Conservation (phyloP, 2,113 vertebrate genomes). For the Pseudorasbora parva region DNA sequence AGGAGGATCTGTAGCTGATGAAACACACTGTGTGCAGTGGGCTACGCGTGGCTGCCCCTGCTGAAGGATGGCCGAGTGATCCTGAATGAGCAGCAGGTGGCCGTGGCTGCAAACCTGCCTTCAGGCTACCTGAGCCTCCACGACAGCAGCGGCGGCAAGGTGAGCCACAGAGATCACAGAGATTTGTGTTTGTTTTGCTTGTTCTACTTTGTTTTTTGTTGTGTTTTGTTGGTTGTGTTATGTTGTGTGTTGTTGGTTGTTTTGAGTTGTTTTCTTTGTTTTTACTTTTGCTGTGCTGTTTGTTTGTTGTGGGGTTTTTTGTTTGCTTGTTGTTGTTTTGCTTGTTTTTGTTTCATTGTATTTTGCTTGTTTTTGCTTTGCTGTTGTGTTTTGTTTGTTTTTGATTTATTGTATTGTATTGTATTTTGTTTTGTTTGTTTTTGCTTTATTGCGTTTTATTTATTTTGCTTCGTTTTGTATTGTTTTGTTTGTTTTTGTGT, state of each 20-base stretch:
- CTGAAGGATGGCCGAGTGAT: slow-evolving; percentile 93
- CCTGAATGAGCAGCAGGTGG: slow-evolving; percentile 87
- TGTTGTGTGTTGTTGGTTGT: neutral
- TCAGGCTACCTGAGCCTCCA: slow-evolving; percentile 89
- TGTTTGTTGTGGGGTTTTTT: too few species aligned
- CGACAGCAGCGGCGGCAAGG: slow-evolving; percentile 85
- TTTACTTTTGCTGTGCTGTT: too few species aligned
- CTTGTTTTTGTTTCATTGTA: too few species aligned
- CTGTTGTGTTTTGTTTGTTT: neutral
- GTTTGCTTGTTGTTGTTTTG: too few species aligned
- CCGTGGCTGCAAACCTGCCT: slow-evolving; percentile 89
- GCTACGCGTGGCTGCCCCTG: slow-evolving; percentile 94
- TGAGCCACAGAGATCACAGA: too few species aligned
- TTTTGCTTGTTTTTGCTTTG: neutral
- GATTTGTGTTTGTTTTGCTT: too few species aligned
- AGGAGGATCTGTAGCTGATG: neutral
- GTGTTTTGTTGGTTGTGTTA: neutral
- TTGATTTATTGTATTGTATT: slow-evolving; percentile 25
- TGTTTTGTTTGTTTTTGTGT: too few species aligned
- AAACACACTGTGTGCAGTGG: slow-evolving; percentile 77
- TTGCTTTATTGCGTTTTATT: too few species aligned
- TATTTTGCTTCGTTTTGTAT: too few species aligned
- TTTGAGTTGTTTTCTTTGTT: neutral
- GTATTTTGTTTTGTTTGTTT: too few species aligned
- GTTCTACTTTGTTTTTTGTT: too few species aligned